These are phyloP conservation scores for Platyura marginata DNA, from an alignment of 1,140 invertebrate genomes.

Conservation along the genomic window DNA sequence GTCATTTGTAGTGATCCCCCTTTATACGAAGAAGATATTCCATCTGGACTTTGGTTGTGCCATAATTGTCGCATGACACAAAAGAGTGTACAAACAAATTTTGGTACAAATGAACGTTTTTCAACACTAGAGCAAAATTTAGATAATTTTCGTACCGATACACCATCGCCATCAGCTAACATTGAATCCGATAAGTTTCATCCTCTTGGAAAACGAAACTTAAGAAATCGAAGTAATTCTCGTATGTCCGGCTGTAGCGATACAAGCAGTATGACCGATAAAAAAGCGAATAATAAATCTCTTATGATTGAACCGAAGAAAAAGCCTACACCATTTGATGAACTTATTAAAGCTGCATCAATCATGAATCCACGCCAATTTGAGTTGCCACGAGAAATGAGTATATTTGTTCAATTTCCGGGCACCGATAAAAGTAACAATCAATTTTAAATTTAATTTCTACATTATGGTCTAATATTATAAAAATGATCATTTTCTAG, in stretches of 20 bases:
- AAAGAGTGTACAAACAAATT: too few relatives aligned
- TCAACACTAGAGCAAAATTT: too few relatives aligned
- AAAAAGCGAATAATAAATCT: conserved; percentile 16
- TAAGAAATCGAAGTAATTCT: conserved; percentile 20
- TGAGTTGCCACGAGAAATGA: conserved; percentile 62
- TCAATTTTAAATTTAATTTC: not conserved
- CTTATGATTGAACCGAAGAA: conserved; percentile 23
- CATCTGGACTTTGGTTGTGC: conserved; percentile 80
- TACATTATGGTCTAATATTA: too few relatives aligned
- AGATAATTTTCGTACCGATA: too few relatives aligned
- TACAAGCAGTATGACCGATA: conserved; percentile 8
- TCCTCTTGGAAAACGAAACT: conserved; percentile 20
- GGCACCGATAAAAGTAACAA: conserved; percentile 50
- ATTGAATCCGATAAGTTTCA: too few relatives aligned
- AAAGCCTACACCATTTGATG: conserved; percentile 43
- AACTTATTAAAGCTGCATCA: conserved; percentile 59
- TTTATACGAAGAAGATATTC: conserved; percentile 70
- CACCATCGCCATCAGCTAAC: too few relatives aligned
- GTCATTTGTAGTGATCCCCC: conserved; percentile 87
- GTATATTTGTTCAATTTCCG: conserved; percentile 58
- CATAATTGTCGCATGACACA: conserved; percentile 44
- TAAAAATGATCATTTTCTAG: too few relatives aligned
- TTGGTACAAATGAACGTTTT: not conserved
- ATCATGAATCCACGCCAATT: conserved; percentile 78
- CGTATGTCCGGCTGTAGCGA: conserved; percentile 10